Evolutionary conservation across 2,797 vertebrate species (phyloP).

Genomic region (Rachycentron canadum): DNA sequence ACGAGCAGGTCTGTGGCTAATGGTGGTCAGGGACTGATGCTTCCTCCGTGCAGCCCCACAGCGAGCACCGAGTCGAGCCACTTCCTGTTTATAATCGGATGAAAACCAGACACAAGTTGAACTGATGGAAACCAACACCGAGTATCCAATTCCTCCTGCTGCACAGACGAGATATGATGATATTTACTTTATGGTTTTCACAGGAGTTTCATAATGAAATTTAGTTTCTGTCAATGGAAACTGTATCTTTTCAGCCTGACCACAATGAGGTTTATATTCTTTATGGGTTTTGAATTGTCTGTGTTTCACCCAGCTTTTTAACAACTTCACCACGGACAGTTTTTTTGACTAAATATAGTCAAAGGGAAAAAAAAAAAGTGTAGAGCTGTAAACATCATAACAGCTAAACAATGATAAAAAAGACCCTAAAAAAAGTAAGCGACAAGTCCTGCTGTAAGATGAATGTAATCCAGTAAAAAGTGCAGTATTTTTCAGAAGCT

Average conservation of each 20-base stretch:
- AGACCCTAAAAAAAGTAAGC: not conserved
- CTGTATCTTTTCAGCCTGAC: conserved; percentile 12
- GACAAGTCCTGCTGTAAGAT: not conserved
- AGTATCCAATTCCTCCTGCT: conserved; percentile 42
- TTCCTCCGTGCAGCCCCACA: conserved; percentile 24
- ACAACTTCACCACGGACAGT: not conserved
- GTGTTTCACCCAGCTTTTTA: not conserved
- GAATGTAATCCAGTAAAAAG: not conserved
- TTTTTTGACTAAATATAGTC: not conserved
- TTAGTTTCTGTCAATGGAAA: conserved; percentile 22
- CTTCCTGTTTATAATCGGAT: conserved; percentile 70
- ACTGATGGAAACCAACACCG: conserved; percentile 32
- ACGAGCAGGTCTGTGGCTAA: conserved; percentile 58
- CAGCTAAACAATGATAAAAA: too few relatives aligned
- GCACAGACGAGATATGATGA: conserved; percentile 21
- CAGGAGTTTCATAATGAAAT: conserved; percentile 43
- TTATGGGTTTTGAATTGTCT: not conserved
- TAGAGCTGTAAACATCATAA: not conserved
- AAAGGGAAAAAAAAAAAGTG: too few relatives aligned
- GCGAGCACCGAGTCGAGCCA: conserved; percentile 50
- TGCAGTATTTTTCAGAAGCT: too few relatives aligned
- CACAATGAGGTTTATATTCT: conserved; percentile 8
- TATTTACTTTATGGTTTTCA: conserved; percentile 58
- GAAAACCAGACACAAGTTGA: conserved; percentile 37
- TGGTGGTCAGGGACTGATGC: conserved; percentile 61